Conservation (phyloP, 2,113 vertebrate genomes). For the Hypocryptadius cinnamomeus region DNA sequence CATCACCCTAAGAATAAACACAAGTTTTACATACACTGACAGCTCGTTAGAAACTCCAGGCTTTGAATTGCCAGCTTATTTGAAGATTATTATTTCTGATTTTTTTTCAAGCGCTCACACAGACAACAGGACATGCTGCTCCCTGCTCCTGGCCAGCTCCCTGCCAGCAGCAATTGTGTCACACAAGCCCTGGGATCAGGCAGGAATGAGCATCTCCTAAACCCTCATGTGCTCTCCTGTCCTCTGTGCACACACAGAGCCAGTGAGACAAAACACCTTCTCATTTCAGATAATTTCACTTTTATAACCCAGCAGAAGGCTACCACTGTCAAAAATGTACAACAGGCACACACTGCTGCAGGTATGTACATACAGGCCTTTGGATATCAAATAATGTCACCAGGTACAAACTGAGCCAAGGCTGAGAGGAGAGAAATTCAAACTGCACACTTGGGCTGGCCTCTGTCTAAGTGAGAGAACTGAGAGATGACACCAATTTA, state of each 20-base stretch:
- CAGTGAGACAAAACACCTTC: background rate
- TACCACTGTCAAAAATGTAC: background rate
- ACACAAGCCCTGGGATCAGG: background rate
- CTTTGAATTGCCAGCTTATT: background rate
- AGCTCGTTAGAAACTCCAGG: background rate
- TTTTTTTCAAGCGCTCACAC: background rate
- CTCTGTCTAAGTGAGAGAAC: background rate
- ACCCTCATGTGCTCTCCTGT: accelerated
- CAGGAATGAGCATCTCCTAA: background rate
- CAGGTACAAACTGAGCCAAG: background rate
- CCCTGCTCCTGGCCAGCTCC: background rate
- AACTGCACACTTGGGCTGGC: background rate
- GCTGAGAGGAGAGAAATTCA: background rate
- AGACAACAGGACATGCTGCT: background rate
- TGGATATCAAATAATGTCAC: background rate
- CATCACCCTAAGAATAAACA: background rate
- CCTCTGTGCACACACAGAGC: background rate
- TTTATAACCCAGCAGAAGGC: background rate
- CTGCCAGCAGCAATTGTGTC: background rate
- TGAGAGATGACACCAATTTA: background rate
- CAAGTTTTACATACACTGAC: background rate
- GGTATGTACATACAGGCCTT: background rate
- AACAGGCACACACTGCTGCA: background rate
- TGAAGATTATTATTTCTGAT: background rate
- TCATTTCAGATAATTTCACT: background rate